These are phyloP conservation scores for Aurelia aurita DNA, from an alignment of 30 jellyfish, hydroid and myxozoan species.

Conservation along the genomic window DNA sequence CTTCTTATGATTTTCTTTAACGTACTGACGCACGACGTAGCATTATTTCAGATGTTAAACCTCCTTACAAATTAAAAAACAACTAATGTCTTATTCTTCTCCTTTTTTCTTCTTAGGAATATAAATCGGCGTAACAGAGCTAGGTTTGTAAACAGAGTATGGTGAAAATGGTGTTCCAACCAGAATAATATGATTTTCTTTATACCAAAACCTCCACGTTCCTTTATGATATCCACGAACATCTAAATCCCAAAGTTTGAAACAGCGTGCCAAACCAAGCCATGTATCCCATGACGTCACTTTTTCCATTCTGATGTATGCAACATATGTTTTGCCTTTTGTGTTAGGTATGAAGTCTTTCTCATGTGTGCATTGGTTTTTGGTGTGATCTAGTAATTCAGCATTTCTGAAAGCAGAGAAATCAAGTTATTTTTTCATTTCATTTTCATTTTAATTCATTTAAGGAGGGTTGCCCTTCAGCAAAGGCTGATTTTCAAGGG, in stretches of 20 bases:
- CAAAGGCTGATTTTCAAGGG: too few species aligned
- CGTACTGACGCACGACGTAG: too few species aligned
- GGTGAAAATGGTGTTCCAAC: slow-evolving; percentile 84
- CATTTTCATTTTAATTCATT: too few species aligned
- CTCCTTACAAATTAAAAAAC: too few species aligned
- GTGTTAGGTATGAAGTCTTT: slow-evolving; percentile 90
- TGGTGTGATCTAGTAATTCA: slow-evolving; percentile 77
- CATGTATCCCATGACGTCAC: slow-evolving; percentile 9
- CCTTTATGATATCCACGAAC: slow-evolving; percentile 87
- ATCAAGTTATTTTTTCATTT: too few species aligned
- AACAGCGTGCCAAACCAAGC: slow-evolving; percentile 81
- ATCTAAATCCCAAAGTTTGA: slow-evolving; percentile 91
- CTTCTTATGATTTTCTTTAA: too few species aligned
- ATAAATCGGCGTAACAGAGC: slow-evolving; percentile 65
- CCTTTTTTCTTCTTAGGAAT: slow-evolving; percentile 12
- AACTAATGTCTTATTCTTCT: too few species aligned
- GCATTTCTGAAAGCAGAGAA: slow-evolving; percentile 63
- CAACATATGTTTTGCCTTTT: slow-evolving; percentile 80
- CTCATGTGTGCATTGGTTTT: slow-evolving; percentile 74
- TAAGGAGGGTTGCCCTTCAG: too few species aligned
- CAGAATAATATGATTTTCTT: slow-evolving; percentile 76
- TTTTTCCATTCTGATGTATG: slow-evolving; percentile 53
- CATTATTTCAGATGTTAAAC: too few species aligned
- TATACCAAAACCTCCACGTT: slow-evolving; percentile 80
- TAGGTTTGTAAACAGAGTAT: slow-evolving; percentile 74